These are phyloP conservation scores for Andrena chrysosceles DNA, from an alignment of 2,888 invertebrate genomes.

Conservation along the genomic window DNA sequence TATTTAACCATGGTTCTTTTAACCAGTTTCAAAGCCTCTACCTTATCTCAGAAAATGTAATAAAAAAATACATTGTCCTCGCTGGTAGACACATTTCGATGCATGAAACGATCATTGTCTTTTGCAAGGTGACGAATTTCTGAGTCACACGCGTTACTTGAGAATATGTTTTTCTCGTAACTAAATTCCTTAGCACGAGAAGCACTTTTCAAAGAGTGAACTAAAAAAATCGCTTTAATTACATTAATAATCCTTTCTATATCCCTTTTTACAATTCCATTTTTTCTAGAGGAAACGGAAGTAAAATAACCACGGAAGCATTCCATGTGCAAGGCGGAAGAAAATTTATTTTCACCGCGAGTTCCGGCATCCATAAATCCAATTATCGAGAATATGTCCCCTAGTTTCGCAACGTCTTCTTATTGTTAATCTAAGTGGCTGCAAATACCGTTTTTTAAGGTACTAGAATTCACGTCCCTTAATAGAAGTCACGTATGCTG, in stretches of 20 bases:
- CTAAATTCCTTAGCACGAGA: neutral
- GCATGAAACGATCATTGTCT: neutral
- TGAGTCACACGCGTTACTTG: neutral
- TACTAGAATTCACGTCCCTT: neutral
- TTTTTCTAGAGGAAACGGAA: neutral
- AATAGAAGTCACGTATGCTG: neutral
- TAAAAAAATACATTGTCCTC: too few species aligned
- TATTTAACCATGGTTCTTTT: too few species aligned
- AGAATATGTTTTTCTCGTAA: neutral
- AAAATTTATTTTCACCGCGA: neutral
- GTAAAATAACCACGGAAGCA: neutral
- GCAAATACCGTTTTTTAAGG: neutral
- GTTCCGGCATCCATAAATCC: neutral
- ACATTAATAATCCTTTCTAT: neutral
- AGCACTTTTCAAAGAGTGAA: neutral
- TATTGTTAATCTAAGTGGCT: neutral
- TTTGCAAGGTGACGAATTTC: neutral
- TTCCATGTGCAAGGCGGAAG: neutral
- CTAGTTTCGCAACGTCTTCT: neutral
- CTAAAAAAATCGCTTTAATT: slow-evolving; percentile 6
- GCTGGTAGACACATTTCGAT: too few species aligned
- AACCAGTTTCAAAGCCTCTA: too few species aligned
- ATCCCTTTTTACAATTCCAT: neutral
- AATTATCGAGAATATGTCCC: neutral
- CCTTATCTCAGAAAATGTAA: too few species aligned